Evolutionary conservation across 2,888 invertebrate genomes (phyloP).

Genomic region (Macaria liturata): DNA sequence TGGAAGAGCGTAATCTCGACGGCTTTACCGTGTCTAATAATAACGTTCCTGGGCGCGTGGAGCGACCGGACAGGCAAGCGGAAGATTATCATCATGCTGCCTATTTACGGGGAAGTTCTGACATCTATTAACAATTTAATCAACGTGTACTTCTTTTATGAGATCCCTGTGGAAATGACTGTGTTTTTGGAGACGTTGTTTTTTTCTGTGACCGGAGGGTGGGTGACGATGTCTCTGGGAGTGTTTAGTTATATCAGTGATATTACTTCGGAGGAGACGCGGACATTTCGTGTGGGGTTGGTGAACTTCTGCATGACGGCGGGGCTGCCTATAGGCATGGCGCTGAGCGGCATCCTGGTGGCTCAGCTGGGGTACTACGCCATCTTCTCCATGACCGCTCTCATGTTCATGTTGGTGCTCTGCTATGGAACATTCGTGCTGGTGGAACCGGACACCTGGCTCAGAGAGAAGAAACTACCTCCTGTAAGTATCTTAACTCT

Average conservation of each 20-base stretch:
- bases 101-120: conserved; percentile 79
- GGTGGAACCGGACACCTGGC: conserved; percentile 83
- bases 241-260: conserved; percentile 86
- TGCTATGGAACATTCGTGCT: conserved; percentile 88
- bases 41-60: conserved; percentile 85
- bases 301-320: conserved; percentile 84
- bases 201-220: conserved; percentile 78
- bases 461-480: conserved; percentile 59
- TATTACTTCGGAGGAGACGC: conserved; percentile 80
- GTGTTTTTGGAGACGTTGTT: conserved; percentile 81
- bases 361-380: conserved; percentile 72
- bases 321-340: conserved; percentile 82
- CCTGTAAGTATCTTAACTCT: conserved; percentile 53
- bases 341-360: conserved; percentile 76
- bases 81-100: conserved; percentile 82
- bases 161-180: conserved; percentile 81
- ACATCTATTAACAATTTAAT: conserved; percentile 77
- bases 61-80: conserved; percentile 83
- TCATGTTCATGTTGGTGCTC: conserved; percentile 83
- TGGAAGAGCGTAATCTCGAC: conserved; percentile 83
- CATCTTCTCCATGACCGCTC: conserved; percentile 65
- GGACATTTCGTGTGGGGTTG: conserved; percentile 85
- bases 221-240: conserved; percentile 83
- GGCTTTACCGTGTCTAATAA: conserved; percentile 79
- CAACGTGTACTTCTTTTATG: conserved; percentile 83